Base-by-base conservation (phyloP, 2,797 vertebrate genomes). In the Chelmon rostratus region DNA sequence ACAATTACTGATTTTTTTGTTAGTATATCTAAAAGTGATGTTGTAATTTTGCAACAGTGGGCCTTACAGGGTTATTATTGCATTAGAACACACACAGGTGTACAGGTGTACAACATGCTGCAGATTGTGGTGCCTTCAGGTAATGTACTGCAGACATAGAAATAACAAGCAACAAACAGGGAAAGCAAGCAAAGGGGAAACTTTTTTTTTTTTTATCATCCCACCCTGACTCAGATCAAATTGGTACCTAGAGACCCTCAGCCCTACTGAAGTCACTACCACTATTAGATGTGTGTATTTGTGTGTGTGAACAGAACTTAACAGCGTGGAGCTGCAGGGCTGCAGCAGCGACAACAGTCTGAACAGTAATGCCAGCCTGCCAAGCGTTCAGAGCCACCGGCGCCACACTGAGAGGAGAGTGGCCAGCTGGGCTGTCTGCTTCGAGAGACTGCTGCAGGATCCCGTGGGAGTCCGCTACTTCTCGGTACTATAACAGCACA, bases 341-440 rank as follows among this genome's bases (percentile, higher is more conserved):
- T 98, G 98, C 62, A 95, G 96, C 92, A 99, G 98, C 63, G 97
- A 96, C 78, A 97, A 97, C 89, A 99, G 98, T 89, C 95, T 99
- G 69, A 99, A 97, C 92, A 99, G 98, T 89, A 99, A 99, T 95
- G 97, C 97, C 89, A 99, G 98, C 87, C 97, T 99, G 57, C 98
- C 98, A 81, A 98, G 97, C 0, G 97, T 98, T 67, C 98, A 98
- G 94, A 98, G 97, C 94, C 97, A 98, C 92, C 95, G 96, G 57
- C 96, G 96, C 11, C 97, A 98, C 89, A 95, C 96, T 0, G 98
- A 99, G 76, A 93, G 97, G 73, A 95, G 98, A 54, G 97, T 98
- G 46, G 98, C 98, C 69, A 98, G 98, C 91, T 99, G 98, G 98
- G 98, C 98, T 0, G 97, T 97, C 73, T 98, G 98, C 46, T 99